Evolutionary conservation across 2,797 vertebrate species (phyloP), one percentile per base, ranked within the genome.

Genomic region (Rousettus madagascariensis): DNA sequence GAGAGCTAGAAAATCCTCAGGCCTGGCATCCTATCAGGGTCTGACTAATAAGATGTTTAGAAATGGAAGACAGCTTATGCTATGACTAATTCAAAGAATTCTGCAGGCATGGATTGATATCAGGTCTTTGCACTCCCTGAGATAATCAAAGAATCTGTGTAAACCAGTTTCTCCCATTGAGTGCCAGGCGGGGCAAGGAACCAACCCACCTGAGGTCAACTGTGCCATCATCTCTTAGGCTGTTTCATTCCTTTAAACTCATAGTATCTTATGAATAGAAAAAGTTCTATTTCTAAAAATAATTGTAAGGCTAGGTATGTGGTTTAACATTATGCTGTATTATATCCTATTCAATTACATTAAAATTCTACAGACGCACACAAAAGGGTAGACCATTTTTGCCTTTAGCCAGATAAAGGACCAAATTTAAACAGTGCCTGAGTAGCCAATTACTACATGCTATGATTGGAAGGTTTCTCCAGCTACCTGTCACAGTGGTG

Each of bases 61-160:
- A 97, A 98, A 97, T 89, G 90, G 94, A 97, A 97, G 97, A 80
- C 86, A 94, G 94, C 93, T 98, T 97, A 98, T 41, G 79, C 61
- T 77, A 77, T 66, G 33, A 68, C 38, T 86, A 82, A 86, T 93
- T 96, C 46, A 97, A 98, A 98, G 96, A 97, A 97, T 97, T 94
- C 86, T 94, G 43, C 91, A 96, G 85, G 46, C 53, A 95, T 90
- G 43, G 1, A 95, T 93, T 84, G 82, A 36, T 88, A 96, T 46
- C 15, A 85, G 83, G 5, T 85, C n/a, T 95, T 95, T 97, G 95
- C 72, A 65, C 43, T 94, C 61, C 94, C 86, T 96, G 74, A 94
- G 87, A 75, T 36, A 95, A 83, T 86, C 88, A 97, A 88, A 97
- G 43, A 59, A 69, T 71, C 90, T 28, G 46, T 79, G 82, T 94